A percentile compares a stretch with the other conserved stretches of the same genome.
phyloP scores from a whole-genome alignment of 30 jellyfish, hydroid and myxozoan species.

The Aurelia aurita complex sp. Pacific region DNA sequence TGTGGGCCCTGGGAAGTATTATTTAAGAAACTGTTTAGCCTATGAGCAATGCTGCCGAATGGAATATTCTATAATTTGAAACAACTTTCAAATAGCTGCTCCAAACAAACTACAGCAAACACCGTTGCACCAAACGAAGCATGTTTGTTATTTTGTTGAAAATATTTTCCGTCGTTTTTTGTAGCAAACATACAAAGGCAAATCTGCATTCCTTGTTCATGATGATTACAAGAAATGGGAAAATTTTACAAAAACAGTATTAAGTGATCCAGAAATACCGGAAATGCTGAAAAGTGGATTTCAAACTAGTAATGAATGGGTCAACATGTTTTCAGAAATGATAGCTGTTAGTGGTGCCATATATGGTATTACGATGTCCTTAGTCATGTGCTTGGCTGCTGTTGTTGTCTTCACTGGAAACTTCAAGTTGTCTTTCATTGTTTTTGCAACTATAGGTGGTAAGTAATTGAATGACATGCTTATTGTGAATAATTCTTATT shows the following conservation, averaged over 20 bases:
- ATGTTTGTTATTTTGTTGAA: background rate
- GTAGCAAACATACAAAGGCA: slow-evolving; percentile 62
- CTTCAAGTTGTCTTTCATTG: slow-evolving; percentile 47
- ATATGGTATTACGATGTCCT: slow-evolving; percentile 55
- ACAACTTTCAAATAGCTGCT: too few species aligned
- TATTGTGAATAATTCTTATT: too few species aligned
- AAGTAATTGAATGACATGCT: too few species aligned
- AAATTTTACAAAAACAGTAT: slow-evolving; percentile 44
- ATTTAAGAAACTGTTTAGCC: too few species aligned
- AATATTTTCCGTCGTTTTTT: background rate
- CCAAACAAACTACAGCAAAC: too few species aligned
- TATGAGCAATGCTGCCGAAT: too few species aligned
- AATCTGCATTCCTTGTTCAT: slow-evolving; percentile 47
- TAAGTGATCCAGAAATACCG: slow-evolving; percentile 51
- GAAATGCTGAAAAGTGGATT: slow-evolving; percentile 67
- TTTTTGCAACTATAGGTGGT: slow-evolving; percentile 67
- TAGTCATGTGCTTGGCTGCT: slow-evolving; percentile 61
- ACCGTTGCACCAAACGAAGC: too few species aligned
- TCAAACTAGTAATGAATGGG: slow-evolving; percentile 69
- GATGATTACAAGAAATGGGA: slow-evolving; percentile 62
- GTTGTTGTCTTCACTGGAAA: slow-evolving; percentile 66
- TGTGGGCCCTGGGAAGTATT: too few species aligned
- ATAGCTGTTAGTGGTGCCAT: slow-evolving; percentile 72
- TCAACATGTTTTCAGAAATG: slow-evolving; percentile 66
- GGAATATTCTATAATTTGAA: too few species aligned